These are phyloP conservation scores for Vanessa tameamea DNA, from an alignment of 1,140 invertebrate genomes.

Conservation along the genomic window DNA sequence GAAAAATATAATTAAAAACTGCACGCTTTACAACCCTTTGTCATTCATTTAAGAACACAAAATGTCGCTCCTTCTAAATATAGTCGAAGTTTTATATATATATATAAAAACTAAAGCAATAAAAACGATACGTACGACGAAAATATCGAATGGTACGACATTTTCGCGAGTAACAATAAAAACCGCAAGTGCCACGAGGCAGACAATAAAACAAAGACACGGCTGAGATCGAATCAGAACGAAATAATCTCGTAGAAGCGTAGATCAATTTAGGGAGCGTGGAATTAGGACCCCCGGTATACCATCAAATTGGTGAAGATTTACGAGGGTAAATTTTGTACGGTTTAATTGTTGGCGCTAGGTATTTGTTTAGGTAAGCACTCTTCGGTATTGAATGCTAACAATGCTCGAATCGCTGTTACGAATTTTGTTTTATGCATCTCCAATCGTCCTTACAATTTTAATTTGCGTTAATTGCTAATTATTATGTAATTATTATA, in stretches of 20 bases:
- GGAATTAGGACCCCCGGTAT: constrained; percentile 46
- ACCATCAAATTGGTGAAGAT: constrained; percentile 61
- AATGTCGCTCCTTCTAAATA: no score
- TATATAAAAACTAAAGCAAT: background rate
- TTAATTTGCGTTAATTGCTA: constrained; percentile 23
- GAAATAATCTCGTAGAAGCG: constrained; percentile 59
- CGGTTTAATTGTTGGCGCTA: constrained; percentile 43
- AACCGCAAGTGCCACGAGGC: constrained; percentile 38
- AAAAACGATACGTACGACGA: background rate
- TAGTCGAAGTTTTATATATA: no score
- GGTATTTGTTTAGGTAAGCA: constrained; percentile 48
- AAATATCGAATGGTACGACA: constrained; percentile 32
- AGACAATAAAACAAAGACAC: constrained; percentile 58
- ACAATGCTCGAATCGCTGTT: constrained; percentile 31
- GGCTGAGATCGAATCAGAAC: constrained; percentile 51
- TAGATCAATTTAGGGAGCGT: constrained; percentile 62
- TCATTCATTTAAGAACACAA: no score
- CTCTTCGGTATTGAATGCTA: constrained; percentile 37
- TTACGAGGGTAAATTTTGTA: constrained; percentile 55
- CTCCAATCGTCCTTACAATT: constrained; percentile 32
- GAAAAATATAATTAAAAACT: no score
- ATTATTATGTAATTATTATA: constrained; percentile 17
- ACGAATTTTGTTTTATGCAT: constrained; percentile 29
- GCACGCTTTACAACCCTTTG: no score
- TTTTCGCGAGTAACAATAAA: constrained; percentile 47